Percentiles rank a stretch among this genome's conserved stretches.
phyloP scores from a whole-genome alignment of 2,113 vertebrate genomes.

The Ptyas mucosa region DNA sequence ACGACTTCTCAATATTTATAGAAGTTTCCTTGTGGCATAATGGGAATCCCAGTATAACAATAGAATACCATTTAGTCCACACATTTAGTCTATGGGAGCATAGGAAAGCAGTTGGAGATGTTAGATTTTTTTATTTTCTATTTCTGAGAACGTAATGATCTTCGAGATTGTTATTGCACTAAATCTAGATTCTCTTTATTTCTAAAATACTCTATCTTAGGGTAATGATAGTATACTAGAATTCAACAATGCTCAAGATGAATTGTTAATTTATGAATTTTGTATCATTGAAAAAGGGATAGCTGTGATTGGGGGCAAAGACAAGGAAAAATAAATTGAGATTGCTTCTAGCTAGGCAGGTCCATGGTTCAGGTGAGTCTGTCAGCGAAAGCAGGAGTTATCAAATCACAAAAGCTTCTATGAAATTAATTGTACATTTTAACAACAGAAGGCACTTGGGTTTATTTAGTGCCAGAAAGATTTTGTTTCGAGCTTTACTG shows the following conservation, averaged over 20 bases:
- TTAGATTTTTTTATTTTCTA: not conserved
- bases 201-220: not conserved
- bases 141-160: not conserved
- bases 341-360: not conserved
- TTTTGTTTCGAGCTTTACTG: not conserved
- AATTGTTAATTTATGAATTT: not conserved
- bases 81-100: not conserved
- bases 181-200: not conserved
- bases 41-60: not conserved
- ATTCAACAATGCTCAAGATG: not conserved
- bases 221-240: not conserved
- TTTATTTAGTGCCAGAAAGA: accelerated
- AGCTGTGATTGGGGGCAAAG: not conserved
- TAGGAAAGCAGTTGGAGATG: not conserved
- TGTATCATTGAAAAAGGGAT: not conserved
- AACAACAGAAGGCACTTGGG: accelerated
- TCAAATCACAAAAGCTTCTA: not conserved
- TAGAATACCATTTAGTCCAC: not conserved
- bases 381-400: not conserved
- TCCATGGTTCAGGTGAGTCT: not conserved
- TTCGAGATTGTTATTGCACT: not conserved
- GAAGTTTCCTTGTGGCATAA: not conserved
- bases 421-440: not conserved
- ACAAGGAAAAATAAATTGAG: not conserved
- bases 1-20: not conserved